Evolutionary conservation across 2,113 vertebrate genomes (phyloP), one percentile per base, ranked within the genome.

Genomic region (Geococcyx californianus): DNA sequence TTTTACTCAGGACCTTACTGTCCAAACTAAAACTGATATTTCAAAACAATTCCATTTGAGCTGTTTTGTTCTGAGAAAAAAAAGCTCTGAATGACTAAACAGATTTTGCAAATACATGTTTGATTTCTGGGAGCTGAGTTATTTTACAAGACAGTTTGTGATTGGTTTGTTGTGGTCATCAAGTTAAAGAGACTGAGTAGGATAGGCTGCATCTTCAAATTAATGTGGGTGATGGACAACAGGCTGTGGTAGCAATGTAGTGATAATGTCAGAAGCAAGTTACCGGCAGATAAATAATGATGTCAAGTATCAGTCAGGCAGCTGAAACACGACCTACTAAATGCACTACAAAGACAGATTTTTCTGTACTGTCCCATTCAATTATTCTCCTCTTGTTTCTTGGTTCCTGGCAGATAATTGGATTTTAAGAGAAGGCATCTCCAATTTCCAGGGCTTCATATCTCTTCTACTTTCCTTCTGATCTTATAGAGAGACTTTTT

Each of bases 391-490:
- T 67, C 40, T 62, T 58, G 55, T 93, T 95, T 91, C 85, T 93
- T 80, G 42, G 81, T 94, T 75, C 51, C 40, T 60, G 90, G 64
- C 38, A 93, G 70, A 90, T 93, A 96, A 96, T 77, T 90, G 60
- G 68, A 93, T 95, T 96, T 93, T 88, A 93, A 94, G 49, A 74
- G 75, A 81, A 84, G 42, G 44, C 13, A 76, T 63, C 56, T 93
- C 70, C 18, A 42, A 16, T 96, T 84, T 93, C 75, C 60, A 93
- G 68, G 52, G 11, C 51, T 93, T 86, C 63, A 88, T 91, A 80
- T 93, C 78, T 95, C 63, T 95, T 84, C 64, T 80, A 25, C 70
- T 88, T 94, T 62, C 54, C 16, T 84, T 89, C 74, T 91, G 70
- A 28, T 87, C 93, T 83, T 34, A 10, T n/a, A 63, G 3, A 77